Evolutionary conservation across 2,113 vertebrate genomes (phyloP).

Genomic region (Hyla sarda): DNA sequence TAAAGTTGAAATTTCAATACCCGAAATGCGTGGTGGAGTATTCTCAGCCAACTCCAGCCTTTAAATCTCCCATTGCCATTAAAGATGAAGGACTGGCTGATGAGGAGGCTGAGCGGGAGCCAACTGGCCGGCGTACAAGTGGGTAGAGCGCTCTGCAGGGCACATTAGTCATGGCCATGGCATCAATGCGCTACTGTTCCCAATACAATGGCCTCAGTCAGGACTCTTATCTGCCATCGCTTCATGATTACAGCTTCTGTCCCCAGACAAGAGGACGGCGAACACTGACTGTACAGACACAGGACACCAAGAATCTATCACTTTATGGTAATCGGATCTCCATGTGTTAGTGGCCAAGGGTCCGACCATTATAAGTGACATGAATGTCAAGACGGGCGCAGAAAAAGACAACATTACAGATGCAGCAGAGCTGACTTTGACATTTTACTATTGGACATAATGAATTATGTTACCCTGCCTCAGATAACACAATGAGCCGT

Average conservation of each 20-base stretch:
- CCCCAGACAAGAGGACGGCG: not conserved
- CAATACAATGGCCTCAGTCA: slow-evolving; percentile 14
- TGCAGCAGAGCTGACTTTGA: not conserved
- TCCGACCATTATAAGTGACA: not conserved
- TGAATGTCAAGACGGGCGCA: not conserved
- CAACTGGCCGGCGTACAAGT: slow-evolving; percentile 3
- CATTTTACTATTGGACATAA: not conserved
- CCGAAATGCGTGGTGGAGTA: slow-evolving; percentile 18
- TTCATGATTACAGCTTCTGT: not conserved
- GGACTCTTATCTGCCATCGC: not conserved
- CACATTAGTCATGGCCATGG: slow-evolving; percentile 8
- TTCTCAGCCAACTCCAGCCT: slow-evolving; percentile 27
- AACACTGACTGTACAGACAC: not conserved
- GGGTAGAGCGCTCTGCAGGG: slow-evolving; percentile 17
- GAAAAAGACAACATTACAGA: not conserved
- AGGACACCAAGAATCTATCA: not conserved
- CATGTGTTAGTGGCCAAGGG: not conserved
- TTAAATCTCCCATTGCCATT: slow-evolving; percentile 39
- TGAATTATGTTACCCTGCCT: not conserved
- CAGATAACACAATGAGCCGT: too few species aligned
- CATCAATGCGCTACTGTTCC: not conserved
- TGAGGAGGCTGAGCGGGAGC: not conserved
- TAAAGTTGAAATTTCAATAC: slow-evolving; percentile 28
- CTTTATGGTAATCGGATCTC: not conserved
- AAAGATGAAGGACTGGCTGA: slow-evolving; percentile 36